phyloP scores from a whole-genome alignment of 1,140 invertebrate species.

The Stegodyphus dumicola region DNA sequence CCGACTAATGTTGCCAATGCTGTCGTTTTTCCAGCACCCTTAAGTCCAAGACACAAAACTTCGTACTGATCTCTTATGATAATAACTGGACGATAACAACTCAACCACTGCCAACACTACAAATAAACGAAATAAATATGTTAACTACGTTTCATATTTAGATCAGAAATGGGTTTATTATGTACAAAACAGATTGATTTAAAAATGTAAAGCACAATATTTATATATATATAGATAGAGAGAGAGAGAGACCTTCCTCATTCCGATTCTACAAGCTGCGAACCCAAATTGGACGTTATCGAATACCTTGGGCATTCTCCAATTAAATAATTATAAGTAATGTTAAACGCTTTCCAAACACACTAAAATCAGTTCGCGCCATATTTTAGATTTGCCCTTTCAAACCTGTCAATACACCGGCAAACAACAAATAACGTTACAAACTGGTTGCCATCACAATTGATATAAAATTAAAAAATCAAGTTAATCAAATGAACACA shows the following conservation, averaged over 20 bases:
- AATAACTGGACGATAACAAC: conserved; percentile 62
- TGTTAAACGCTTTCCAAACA: no score
- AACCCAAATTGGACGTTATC: conserved; percentile 58
- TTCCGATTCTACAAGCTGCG: conserved; percentile 59
- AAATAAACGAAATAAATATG: neutral
- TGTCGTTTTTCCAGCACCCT: conserved; percentile 68
- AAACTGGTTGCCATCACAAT: no score
- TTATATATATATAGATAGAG: neutral
- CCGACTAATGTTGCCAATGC: conserved; percentile 68
- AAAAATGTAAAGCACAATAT: neutral
- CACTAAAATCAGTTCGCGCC: no score
- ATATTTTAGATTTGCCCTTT: no score
- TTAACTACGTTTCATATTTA: neutral
- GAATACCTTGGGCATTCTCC: conserved; percentile 55
- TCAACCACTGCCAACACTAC: conserved; percentile 64
- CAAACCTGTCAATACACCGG: no score
- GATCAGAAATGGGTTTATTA: neutral
- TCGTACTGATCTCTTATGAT: conserved; percentile 63
- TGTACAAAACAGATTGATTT: neutral
- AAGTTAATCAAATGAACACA: no score
- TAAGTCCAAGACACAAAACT: conserved; percentile 68
- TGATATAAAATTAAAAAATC: no score
- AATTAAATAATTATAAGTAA: neutral
- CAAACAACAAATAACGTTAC: no score
- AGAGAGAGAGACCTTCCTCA: conserved; percentile 48